Evolutionary conservation across 1,140 invertebrate species (phyloP), one percentile per base, ranked within the genome.

Genomic region (Drosophila saltans): DNA sequence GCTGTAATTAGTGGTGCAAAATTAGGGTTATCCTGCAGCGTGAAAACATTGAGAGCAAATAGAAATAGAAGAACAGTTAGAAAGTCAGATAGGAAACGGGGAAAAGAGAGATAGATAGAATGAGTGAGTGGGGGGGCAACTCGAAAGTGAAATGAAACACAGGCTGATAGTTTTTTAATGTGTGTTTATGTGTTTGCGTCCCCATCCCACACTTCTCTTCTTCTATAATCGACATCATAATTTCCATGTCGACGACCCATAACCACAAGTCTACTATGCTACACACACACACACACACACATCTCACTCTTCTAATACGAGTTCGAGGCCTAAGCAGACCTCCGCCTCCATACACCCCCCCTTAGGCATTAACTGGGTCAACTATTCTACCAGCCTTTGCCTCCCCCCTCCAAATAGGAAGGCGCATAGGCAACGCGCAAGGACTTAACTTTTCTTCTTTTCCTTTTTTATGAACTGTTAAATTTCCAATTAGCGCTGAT

Each of bases 401-500:
- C 16, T 0, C 16, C 16, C 16, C 16, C 1, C 45, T 10, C 24
- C 45, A 1, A 52, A 52, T 26, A 52, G 45, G 33, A 36, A 36
- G 33, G 33, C 48, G 33, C 48, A 26, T 52, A 26, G 48, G 21
- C 16, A 7, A 76, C 16, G 16, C 16, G 16, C 68, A 39, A 61
- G 58, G 24, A 41, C 16, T 43, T 39, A 40, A 41, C 39, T 62
- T 78, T 80, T 84, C 77, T 78, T 89, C 24, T 62, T 78, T 78
- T 84, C 78, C 75, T 89, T 80, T 84, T 80, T 78, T 89, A 88
- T 79, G 72, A 89, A 84, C 78, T 89, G 80, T 89, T 89, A 77
- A 84, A 84, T 75, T 79, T 83, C 75, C 80, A 89, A 89, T 89
- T 89, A 89, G 84, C 81, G 80, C 65, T 81, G 78, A 89, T 89